Percentiles rank a stretch among this genome's conserved stretches.
These are phyloP conservation scores for Menura novaehollandiae DNA, from an alignment of 2,113 vertebrate species.

Conservation along the genomic window DNA sequence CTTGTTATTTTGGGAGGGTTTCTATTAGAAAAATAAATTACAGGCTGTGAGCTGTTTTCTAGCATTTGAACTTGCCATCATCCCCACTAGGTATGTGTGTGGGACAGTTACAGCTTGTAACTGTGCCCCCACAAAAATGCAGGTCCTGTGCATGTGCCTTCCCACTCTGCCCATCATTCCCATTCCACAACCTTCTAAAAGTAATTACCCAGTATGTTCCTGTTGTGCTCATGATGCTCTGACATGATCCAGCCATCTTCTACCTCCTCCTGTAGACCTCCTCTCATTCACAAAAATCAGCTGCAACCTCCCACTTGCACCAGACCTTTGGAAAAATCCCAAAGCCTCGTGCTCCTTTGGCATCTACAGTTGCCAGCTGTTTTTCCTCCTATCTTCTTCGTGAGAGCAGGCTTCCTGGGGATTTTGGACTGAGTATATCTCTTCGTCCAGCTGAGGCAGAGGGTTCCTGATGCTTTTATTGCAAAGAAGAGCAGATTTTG, in stretches of 20 bases:
- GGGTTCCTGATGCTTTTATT: background rate
- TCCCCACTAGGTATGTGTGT: background rate
- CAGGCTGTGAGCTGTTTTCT: background rate
- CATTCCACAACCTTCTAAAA: background rate
- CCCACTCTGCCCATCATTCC: background rate
- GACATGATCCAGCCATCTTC: background rate
- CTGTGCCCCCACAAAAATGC: background rate
- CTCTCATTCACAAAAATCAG: conserved; percentile 10
- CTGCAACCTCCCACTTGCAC: background rate
- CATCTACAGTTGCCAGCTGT: background rate
- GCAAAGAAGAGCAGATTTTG: background rate
- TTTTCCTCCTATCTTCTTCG: background rate
- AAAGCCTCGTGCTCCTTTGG: background rate
- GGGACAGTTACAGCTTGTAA: background rate
- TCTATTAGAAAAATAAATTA: background rate
- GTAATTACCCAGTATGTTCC: background rate
- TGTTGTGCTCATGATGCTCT: background rate
- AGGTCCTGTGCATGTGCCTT: background rate
- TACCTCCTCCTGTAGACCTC: background rate
- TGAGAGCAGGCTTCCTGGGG: background rate
- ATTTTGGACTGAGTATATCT: background rate
- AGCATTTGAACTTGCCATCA: background rate
- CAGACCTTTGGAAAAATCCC: background rate
- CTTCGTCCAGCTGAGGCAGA: background rate
- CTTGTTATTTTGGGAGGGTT: background rate